A percentile compares a stretch with the other conserved stretches of the same genome.
These are phyloP conservation scores for Capra hircus DNA, from an alignment of 2,113 vertebrate genomes.

Conservation along the genomic window DNA sequence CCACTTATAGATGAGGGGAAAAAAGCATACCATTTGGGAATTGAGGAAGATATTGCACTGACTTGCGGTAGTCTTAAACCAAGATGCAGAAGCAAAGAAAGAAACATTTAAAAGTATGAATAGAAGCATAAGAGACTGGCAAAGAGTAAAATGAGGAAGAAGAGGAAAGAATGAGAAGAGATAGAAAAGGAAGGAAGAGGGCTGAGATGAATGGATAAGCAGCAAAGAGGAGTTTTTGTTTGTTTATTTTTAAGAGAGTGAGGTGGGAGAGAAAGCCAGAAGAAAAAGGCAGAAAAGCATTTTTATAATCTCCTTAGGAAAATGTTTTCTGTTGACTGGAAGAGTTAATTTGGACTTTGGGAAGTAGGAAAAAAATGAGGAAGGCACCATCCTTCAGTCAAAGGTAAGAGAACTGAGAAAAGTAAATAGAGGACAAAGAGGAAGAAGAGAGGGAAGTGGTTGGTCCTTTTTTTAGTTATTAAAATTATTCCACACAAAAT, in stretches of 20 bases:
- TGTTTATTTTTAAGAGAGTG: neutral
- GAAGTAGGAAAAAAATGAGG: slow-evolving; percentile 71
- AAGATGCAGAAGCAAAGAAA: neutral
- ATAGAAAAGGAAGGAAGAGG: neutral
- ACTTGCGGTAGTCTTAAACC: neutral
- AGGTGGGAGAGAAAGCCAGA: neutral
- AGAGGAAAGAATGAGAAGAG: neutral
- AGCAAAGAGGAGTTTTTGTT: neutral
- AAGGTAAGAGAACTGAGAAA: slow-evolving; percentile 75
- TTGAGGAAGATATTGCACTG: neutral
- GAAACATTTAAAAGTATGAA: neutral
- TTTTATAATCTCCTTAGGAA: slow-evolving; percentile 32
- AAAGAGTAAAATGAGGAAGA: neutral
- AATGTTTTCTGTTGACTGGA: neutral
- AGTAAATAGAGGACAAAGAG: slow-evolving; percentile 47
- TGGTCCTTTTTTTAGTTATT: slow-evolving; percentile 58
- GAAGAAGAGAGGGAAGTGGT: slow-evolving; percentile 66
- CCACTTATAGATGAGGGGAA: neutral
- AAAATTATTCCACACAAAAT: slow-evolving; percentile 59
- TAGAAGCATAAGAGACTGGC: neutral
- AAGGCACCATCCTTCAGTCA: slow-evolving; percentile 41
- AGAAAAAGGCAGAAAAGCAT: neutral
- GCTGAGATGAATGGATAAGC: neutral
- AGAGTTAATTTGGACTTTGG: slow-evolving; percentile 60
- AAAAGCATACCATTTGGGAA: neutral